Conservation (phyloP, 1,140 invertebrate genomes). For the Cyclargus thomasi region DNA sequence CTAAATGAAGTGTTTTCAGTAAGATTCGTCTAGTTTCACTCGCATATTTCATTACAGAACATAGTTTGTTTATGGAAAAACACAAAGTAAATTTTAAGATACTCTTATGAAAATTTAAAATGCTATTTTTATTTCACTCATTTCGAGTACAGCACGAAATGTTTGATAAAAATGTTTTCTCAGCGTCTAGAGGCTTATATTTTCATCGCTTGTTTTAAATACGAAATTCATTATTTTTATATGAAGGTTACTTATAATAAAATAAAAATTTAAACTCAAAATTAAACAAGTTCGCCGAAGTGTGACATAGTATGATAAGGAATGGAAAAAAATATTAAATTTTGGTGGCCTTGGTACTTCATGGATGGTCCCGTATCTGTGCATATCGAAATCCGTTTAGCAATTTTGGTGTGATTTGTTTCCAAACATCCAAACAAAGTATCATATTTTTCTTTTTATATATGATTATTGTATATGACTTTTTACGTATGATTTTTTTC, state of each 20-base stretch:
- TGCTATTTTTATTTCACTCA: neutral
- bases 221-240: neutral
- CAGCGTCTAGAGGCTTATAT: neutral
- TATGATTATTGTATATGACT: no score
- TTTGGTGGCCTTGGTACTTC: no score
- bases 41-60: neutral
- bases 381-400: no score
- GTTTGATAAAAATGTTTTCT: neutral
- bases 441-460: no score
- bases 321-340: no score
- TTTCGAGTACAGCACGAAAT: neutral
- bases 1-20: neutral
- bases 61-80: neutral
- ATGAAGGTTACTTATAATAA: constrained; percentile 3
- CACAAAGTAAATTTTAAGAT: neutral
- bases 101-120: neutral
- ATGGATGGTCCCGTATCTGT: no score
- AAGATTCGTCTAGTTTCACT: neutral
- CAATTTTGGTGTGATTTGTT: no score
- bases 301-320: no score
- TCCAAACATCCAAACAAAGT: no score
- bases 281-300: no score
- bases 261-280: constrained; percentile 2
- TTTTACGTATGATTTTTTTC: no score
- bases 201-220: neutral